Conservation (phyloP, 2,888 invertebrate species). For the Chymomyza procnemis region DNA sequence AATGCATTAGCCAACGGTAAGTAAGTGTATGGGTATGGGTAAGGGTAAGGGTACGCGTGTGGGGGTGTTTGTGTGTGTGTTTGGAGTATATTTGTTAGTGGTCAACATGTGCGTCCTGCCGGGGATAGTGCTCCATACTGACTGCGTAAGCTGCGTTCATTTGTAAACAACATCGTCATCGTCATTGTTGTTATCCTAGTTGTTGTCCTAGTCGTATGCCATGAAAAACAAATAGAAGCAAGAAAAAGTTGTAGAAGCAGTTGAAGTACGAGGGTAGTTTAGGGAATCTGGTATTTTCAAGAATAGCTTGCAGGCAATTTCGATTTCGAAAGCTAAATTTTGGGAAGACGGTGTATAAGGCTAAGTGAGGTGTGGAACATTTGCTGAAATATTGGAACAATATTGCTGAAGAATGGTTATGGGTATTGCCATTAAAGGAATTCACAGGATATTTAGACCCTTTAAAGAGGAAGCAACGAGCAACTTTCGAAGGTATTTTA, state of each 20-base stretch:
- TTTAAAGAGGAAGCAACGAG: too few relatives aligned
- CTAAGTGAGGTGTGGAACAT: too few relatives aligned
- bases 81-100: constrained; percentile 27
- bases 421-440: too few relatives aligned
- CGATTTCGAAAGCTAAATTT: too few relatives aligned
- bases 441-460: too few relatives aligned
- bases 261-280: too few relatives aligned
- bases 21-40: constrained; percentile 11
- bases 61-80: not conserved
- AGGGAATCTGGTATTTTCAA: too few relatives aligned
- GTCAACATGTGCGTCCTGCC: constrained; percentile 42
- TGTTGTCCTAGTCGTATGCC: not conserved
- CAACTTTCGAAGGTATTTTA: too few relatives aligned
- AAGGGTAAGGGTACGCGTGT: not conserved
- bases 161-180: constrained; percentile 42
- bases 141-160: constrained; percentile 38
- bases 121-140: constrained; percentile 2
- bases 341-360: too few relatives aligned
- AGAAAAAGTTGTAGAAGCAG: constrained; percentile 21
- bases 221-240: constrained; percentile 10
- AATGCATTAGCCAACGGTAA: constrained; percentile 52
- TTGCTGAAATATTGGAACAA: too few relatives aligned
- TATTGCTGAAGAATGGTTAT: too few relatives aligned
- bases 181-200: not conserved
- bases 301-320: too few relatives aligned